Evolutionary conservation across 2,888 invertebrate species (phyloP).

Genomic region (Chaetogeoica ovagalla): DNA sequence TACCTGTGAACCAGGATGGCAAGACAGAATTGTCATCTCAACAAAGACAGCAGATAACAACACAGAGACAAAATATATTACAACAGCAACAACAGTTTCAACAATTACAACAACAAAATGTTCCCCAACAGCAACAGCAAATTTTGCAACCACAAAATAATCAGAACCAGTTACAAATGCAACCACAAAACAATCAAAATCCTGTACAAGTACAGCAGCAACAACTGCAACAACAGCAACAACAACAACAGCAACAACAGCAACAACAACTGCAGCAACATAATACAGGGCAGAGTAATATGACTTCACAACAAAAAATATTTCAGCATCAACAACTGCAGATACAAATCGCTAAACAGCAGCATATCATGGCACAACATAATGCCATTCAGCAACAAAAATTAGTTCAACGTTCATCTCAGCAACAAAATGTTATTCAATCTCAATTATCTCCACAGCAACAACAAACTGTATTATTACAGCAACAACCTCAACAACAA

Average conservation of each 20-base stretch:
- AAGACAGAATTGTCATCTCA: constrained; percentile 53
- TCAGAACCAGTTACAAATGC: constrained; percentile 54
- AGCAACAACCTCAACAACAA: constrained; percentile 59
- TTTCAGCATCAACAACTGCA: constrained; percentile 59
- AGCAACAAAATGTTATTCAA: constrained; percentile 56
- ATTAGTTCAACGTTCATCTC: constrained; percentile 59
- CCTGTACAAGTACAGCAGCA: constrained; percentile 54
- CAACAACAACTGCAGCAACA: constrained; percentile 50
- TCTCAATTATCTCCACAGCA: constrained; percentile 61
- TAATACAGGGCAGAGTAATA: constrained; percentile 59
- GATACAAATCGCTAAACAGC: constrained; percentile 60
- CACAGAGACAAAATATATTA: constrained; percentile 54
- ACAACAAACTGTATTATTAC: constrained; percentile 58
- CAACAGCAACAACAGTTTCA: constrained; percentile 55
- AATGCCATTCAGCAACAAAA: constrained; percentile 57
- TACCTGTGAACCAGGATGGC: constrained; percentile 47
- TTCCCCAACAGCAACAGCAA: constrained; percentile 52
- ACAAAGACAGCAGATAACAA: constrained; percentile 51
- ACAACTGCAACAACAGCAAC: constrained; percentile 54
- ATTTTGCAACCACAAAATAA: constrained; percentile 54
- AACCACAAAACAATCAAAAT: constrained; percentile 53
- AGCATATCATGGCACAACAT: constrained; percentile 58
- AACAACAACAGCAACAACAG: constrained; percentile 50
- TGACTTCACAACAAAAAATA: constrained; percentile 56
- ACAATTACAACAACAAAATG: constrained; percentile 55